Conservation (phyloP, 2,113 vertebrate species). For the Pangasianodon hypophthalmus region DNA sequence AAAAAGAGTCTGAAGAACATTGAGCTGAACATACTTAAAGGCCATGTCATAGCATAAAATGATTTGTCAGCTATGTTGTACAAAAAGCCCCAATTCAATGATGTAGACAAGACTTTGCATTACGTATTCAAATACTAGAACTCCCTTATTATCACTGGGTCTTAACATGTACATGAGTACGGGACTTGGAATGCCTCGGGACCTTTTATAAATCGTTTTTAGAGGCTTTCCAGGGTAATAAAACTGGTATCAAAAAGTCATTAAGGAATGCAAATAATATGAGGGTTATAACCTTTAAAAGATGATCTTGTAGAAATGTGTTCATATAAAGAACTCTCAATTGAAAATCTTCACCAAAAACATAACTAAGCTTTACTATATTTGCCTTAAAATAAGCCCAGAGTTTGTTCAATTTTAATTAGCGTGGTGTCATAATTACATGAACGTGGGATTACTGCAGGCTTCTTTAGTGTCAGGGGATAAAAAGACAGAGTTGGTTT, state of each 20-base stretch:
- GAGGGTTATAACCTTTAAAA: neutral
- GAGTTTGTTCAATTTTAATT: constrained; percentile 7
- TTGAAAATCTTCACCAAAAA: constrained; percentile 47
- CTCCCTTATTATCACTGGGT: no score
- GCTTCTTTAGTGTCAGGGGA: neutral
- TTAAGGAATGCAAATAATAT: neutral
- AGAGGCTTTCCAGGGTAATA: neutral
- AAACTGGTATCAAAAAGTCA: neutral
- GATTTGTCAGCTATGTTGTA: neutral
- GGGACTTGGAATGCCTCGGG: neutral
- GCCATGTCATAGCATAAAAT: neutral
- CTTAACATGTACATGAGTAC: neutral
- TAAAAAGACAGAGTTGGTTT: neutral
- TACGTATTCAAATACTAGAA: neutral
- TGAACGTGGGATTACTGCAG: neutral
- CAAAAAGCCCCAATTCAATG: neutral
- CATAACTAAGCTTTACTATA: constrained; percentile 41
- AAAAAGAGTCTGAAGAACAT: neutral
- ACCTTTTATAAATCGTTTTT: neutral
- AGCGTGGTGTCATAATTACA: neutral
- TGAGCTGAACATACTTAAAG: neutral
- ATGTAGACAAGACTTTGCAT: neutral
- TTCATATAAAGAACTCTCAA: neutral
- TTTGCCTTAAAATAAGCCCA: constrained; percentile 30
- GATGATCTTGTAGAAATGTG: neutral